Base-by-base conservation (phyloP, 2,888 invertebrate species). In the Rhyacophila evoluta region DNA sequence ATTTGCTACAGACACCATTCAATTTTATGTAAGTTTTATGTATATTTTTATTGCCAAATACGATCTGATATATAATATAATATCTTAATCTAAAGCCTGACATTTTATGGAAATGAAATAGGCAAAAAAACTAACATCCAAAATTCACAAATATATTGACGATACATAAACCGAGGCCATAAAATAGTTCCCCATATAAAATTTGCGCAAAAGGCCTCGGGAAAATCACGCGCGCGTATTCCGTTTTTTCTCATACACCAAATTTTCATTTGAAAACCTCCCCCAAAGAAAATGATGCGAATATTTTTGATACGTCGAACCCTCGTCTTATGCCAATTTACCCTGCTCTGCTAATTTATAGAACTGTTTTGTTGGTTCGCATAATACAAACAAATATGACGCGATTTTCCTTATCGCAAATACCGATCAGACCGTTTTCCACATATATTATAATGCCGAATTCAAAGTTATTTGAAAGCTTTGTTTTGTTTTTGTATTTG, bases 371-470 rank as follows among this genome's bases (percentile, higher is more conserved):
- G 55, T 55, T 55, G 55, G 8, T 10, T 19, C 55, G 55, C 55
- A 19, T 55, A 55, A 55, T 55, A 19, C 19, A 55, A 55, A 55
- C 55, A 55, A 55, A 55, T 55, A 55, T 55, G 55, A 55, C 55
- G 55, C 25, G 55, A 55, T 2, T 55, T 10, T 8, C 19, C 15
- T 55, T 55, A 55, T 55, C 55, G 19, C 12, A 10, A 19, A 8
- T 25, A 0, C 19, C 25, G 10, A 55, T 55, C 55, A 19, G 10
- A 55, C 55, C 19, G 41, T 41, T 19, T 55, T 19, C 10, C 55
- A 55, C 55, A 55, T 55, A 55, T 55, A 55, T 55, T 55, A 55
- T 25, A 8, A 25, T 19, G 19, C 55, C 19, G 19, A 55, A 55
- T 19, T 19, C 8, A 55, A 33, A 4, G 6, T 55, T 55, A 55